phyloP scores from a whole-genome alignment of 2,888 invertebrate species.

The Ommatoiulus sabulosus region DNA sequence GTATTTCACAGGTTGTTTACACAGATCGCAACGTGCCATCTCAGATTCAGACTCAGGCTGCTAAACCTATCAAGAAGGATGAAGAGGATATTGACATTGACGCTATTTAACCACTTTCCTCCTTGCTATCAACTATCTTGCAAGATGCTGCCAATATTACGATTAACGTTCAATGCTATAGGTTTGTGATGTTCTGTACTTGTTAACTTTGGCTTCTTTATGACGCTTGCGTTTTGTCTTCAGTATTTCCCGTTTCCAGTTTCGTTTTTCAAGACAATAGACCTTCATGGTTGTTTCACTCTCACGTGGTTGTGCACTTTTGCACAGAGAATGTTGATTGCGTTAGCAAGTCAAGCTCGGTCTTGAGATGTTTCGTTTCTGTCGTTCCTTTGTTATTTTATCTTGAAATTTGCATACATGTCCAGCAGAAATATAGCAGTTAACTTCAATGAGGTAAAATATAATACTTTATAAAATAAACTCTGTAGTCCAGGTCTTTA shows the following conservation, averaged over 20 bases:
- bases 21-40: conserved; percentile 79
- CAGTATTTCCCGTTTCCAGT: conserved; percentile 2
- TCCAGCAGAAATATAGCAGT: background rate
- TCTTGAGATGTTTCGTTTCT: background rate
- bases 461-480: background rate
- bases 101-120: conserved; percentile 78
- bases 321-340: background rate
- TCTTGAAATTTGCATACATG: background rate
- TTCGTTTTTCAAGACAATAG: background rate
- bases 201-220: conserved; percentile 11
- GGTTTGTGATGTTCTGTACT: conserved; percentile 43
- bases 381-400: background rate
- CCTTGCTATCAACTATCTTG: background rate
- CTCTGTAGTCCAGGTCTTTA: background rate
- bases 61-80: conserved; percentile 64
- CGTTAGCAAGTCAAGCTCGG: background rate
- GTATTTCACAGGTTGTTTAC: conserved; percentile 80
- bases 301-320: background rate
- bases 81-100: conserved; percentile 88
- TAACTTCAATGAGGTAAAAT: conserved; percentile 8
- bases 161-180: conserved; percentile 38
- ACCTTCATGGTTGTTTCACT: background rate
- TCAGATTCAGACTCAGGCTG: conserved; percentile 55
- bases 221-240: conserved; percentile 21
- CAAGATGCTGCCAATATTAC: conserved; percentile 14